A percentile compares a stretch with the other conserved stretches of the same genome.
These are phyloP conservation scores for Lysiphlebus fabarum DNA, from an alignment of 1,140 invertebrate genomes.

Conservation along the genomic window DNA sequence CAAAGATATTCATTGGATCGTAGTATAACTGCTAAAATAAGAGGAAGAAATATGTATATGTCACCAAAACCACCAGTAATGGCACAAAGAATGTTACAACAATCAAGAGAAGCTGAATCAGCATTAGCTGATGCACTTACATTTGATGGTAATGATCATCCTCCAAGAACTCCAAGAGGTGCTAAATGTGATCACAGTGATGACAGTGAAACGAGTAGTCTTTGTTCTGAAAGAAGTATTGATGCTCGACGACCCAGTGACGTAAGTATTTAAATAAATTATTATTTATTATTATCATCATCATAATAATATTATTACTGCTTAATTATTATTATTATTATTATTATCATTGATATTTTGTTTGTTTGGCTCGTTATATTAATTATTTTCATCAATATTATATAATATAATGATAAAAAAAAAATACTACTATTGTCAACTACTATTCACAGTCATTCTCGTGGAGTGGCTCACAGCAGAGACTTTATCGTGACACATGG, in stretches of 20 bases:
- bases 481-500: conserved; percentile 67
- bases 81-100: conserved; percentile 79
- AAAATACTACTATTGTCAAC: too few species aligned
- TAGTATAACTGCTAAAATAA: conserved; percentile 43
- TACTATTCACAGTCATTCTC: conserved; percentile 62
- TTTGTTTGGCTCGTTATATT: background rate
- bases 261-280: conserved; percentile 60
- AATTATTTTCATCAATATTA: conserved; percentile 30
- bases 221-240: conserved; percentile 88
- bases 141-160: conserved; percentile 49
- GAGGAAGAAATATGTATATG: conserved; percentile 49
- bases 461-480: conserved; percentile 76
- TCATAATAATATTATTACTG: background rate
- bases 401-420: conserved; percentile 5
- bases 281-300: background rate
- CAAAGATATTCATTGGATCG: conserved; percentile 51
- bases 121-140: conserved; percentile 73
- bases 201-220: conserved; percentile 90
- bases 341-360: conserved; percentile 5
- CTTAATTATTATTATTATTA: conserved; percentile 4
- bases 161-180: conserved; percentile 44
- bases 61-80: conserved; percentile 61
- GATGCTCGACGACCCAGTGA: conserved; percentile 77
- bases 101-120: conserved; percentile 85
- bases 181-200: conserved; percentile 74